Percentiles rank a stretch among this genome's conserved stretches.
These are phyloP conservation scores for Heteromormyrus szaboi DNA, from an alignment of 2,797 vertebrate species.

Conservation along the genomic window DNA sequence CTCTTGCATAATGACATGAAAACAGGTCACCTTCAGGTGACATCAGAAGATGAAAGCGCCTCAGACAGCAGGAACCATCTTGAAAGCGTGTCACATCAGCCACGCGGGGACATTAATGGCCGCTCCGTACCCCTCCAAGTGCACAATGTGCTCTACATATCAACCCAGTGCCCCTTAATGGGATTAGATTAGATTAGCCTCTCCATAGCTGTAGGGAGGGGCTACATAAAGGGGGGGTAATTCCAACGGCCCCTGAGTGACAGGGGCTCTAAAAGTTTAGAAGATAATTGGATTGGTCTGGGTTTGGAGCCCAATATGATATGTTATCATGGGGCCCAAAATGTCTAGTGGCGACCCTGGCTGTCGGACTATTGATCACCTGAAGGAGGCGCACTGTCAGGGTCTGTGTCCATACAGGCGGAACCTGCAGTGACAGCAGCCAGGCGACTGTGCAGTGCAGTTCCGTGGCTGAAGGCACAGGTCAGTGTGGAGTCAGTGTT, in stretches of 20 bases:
- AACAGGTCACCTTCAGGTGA: not conserved
- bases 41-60: not conserved
- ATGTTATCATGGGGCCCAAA: not conserved
- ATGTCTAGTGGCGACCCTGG: not conserved
- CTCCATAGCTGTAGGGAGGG: not conserved
- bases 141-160: not conserved
- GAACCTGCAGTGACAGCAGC: not conserved
- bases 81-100: not conserved
- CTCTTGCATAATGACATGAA: not conserved
- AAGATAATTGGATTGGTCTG: not conserved
- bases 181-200: not conserved
- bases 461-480: not conserved
- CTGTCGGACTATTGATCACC: not conserved
- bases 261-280: not conserved
- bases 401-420: not conserved
- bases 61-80: not conserved
- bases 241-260: not conserved
- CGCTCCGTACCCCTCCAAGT: not conserved
- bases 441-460: not conserved
- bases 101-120: not conserved
- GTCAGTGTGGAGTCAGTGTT: not conserved
- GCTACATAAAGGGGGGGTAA: not conserved
- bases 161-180: not conserved
- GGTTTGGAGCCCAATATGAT: not conserved
- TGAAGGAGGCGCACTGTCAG: not conserved